A percentile compares a stretch with the other conserved stretches of the same genome.
Evolutionary conservation across 2,113 vertebrate genomes (phyloP).

Genomic region (Pontoporia blainvillei): DNA sequence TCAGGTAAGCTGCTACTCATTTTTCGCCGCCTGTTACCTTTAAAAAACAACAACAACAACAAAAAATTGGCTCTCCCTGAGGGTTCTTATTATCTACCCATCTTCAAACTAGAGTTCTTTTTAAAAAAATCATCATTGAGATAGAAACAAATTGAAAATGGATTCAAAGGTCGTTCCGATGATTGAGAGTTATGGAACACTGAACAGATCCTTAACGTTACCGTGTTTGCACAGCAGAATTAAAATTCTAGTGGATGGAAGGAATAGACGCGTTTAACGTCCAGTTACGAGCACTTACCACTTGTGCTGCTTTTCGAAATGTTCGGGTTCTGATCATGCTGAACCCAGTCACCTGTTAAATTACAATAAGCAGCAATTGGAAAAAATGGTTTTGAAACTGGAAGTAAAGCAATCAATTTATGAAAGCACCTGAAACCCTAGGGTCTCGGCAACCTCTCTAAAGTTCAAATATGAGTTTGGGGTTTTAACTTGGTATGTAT

Average conservation of each 20-base stretch:
- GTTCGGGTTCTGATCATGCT: constrained; percentile 59
- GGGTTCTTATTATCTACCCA: not conserved
- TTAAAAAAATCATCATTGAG: not conserved
- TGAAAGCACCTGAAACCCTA: not conserved
- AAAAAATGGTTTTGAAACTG: not conserved
- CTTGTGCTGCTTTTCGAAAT: constrained; percentile 41
- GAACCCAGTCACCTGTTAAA: constrained; percentile 76
- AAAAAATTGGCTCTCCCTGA: not conserved
- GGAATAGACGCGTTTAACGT: not conserved
- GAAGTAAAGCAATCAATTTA: not conserved
- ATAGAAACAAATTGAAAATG: not conserved
- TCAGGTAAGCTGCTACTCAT: constrained; percentile 74
- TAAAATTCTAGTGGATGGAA: not conserved
- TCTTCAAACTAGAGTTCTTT: not conserved
- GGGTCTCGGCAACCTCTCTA: not conserved
- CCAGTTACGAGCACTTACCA: constrained; percentile 49
- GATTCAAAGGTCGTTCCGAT: not conserved
- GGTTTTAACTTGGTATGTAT: not conserved
- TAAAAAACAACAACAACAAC: not conserved
- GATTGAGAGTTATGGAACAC: not conserved
- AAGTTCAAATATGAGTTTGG: not conserved
- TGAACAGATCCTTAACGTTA: not conserved
- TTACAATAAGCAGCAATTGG: not conserved
- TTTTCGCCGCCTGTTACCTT: constrained; percentile 71
- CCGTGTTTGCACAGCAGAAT: not conserved